These are phyloP conservation scores for Bombus turneri DNA, from an alignment of 1,140 invertebrate genomes.

Conservation along the genomic window DNA sequence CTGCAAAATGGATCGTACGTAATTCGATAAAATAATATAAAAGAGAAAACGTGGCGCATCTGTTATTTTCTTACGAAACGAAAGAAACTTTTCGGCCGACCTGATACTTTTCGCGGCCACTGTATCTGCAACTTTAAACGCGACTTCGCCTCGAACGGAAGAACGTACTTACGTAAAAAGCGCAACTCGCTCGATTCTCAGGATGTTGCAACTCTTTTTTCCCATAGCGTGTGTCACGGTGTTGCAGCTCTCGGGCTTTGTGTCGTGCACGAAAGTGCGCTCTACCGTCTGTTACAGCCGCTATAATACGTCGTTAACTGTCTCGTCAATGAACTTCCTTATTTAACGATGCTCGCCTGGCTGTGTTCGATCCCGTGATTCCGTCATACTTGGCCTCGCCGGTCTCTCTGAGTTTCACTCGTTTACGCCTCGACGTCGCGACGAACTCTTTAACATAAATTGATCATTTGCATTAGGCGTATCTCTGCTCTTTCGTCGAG, in stretches of 20 bases:
- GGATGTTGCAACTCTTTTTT: neutral
- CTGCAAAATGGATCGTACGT: too few relatives aligned
- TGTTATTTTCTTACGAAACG: too few relatives aligned
- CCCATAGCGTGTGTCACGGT: constrained; percentile 28
- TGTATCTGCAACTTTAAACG: too few relatives aligned
- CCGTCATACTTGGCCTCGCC: neutral
- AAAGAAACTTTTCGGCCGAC: too few relatives aligned
- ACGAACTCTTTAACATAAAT: constrained; percentile 15
- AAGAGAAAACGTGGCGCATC: too few relatives aligned
- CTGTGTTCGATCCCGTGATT: neutral
- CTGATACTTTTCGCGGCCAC: too few relatives aligned
- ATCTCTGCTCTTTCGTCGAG: neutral
- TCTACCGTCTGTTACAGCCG: neutral
- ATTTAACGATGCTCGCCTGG: constrained; percentile 27
- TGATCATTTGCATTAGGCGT: constrained; percentile 21
- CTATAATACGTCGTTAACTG: constrained; percentile 24
- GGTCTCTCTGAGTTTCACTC: neutral
- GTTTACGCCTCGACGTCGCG: neutral
- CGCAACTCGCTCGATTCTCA: neutral
- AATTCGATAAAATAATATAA: too few relatives aligned
- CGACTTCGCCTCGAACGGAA: neutral
- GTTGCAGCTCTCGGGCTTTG: neutral
- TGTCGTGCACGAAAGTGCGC: neutral
- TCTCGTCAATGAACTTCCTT: constrained; percentile 41
- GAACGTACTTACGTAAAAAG: neutral